Percentiles rank a stretch among this genome's conserved stretches.
Conservation (phyloP, 2,797 vertebrate genomes). For the Anniella stebbinsi region DNA sequence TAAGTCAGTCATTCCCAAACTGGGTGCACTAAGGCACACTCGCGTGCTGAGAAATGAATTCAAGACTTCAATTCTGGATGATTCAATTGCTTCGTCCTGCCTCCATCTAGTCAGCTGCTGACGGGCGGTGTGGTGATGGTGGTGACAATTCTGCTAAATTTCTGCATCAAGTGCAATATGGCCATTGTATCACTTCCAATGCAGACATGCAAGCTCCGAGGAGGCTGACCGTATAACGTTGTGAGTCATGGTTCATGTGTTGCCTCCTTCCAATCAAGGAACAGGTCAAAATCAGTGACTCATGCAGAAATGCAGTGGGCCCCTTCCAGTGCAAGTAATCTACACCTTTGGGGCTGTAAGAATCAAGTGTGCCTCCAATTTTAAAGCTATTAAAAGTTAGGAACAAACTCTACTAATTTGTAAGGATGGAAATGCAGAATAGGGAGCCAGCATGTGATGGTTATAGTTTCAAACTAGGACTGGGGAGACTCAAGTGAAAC, state of each 20-base stretch:
- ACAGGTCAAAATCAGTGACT: background rate
- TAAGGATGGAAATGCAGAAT: background rate
- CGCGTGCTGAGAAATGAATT: background rate
- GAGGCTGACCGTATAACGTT: background rate
- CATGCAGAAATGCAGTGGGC: background rate
- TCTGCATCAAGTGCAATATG: background rate
- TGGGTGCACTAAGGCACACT: background rate
- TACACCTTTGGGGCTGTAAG: background rate
- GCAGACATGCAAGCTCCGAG: background rate
- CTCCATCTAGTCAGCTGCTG: background rate
- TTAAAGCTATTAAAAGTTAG: background rate
- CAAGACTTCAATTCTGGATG: background rate
- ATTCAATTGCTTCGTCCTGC: background rate
- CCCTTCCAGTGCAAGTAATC: background rate
- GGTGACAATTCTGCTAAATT: background rate
- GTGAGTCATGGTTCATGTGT: background rate
- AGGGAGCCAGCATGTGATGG: background rate
- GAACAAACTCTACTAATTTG: background rate
- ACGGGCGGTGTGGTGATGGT: too few relatives aligned
- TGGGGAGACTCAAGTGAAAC: background rate
- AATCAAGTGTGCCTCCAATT: background rate
- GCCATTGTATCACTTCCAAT: background rate
- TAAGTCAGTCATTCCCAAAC: background rate
- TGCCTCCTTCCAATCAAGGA: background rate
- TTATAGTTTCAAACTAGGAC: background rate